Evolutionary conservation across 2,113 vertebrate genomes (phyloP).

Genomic region (Capreolus pygargus): DNA sequence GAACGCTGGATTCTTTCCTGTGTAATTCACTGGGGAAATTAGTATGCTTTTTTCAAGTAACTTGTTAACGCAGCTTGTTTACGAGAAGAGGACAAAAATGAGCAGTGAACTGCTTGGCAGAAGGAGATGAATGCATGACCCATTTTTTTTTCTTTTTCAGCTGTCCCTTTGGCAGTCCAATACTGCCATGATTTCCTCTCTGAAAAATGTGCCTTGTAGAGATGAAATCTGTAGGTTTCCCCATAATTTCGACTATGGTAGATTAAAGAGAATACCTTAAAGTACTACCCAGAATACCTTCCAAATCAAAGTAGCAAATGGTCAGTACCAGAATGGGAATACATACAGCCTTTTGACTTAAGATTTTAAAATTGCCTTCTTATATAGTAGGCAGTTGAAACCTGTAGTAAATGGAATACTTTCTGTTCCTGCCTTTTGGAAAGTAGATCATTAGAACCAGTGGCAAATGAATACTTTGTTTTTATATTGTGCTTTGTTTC

Average conservation of each 20-base stretch:
- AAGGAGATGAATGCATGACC: conserved; percentile 55
- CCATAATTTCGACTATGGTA: background rate
- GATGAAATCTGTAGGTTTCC: background rate
- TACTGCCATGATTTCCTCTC: conserved; percentile 19
- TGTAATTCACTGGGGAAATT: conserved; percentile 64
- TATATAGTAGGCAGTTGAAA: background rate
- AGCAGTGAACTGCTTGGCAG: conserved; percentile 29
- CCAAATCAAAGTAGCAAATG: conserved; percentile 8
- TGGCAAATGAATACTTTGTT: background rate
- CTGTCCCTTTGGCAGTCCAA: conserved; percentile 43
- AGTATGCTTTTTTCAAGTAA: conserved; percentile 60
- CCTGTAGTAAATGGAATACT: background rate
- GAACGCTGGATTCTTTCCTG: background rate
- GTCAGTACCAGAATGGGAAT: background rate
- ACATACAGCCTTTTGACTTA: background rate
- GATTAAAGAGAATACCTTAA: conserved; percentile 38
- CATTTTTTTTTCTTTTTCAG: conserved; percentile 53
- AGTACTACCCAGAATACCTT: background rate
- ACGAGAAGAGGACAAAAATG: conserved; percentile 47
- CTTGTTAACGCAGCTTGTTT: conserved; percentile 62
- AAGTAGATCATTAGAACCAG: background rate
- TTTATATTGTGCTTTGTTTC: background rate
- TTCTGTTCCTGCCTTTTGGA: background rate
- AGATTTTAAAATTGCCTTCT: background rate
- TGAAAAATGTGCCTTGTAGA: conserved; percentile 12